Evolutionary conservation across 2,113 vertebrate species (phyloP).

Genomic region (Ammodytes marinus): DNA sequence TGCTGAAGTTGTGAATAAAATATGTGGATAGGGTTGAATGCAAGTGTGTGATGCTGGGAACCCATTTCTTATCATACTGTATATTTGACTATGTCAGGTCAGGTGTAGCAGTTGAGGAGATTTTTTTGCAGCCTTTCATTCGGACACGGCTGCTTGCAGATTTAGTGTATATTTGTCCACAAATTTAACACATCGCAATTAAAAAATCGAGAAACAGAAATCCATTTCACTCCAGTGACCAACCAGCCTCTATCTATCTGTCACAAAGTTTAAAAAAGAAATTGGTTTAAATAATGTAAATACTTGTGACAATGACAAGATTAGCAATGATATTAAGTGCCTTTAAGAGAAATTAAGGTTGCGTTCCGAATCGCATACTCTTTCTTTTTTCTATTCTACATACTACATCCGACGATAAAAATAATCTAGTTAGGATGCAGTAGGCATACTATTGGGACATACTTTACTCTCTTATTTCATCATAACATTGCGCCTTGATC

Average conservation of each 20-base stretch:
- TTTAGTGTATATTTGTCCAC: not conserved
- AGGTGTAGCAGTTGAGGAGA: not conserved
- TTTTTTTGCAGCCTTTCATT: not conserved
- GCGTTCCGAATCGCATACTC: no score
- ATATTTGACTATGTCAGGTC: conserved; percentile 8
- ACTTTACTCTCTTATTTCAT: no score
- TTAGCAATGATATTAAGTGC: not conserved
- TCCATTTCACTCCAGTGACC: no score
- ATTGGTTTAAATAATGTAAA: not conserved
- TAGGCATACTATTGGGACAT: no score
- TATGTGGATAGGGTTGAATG: not conserved
- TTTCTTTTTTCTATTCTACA: no score
- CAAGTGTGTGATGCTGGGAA: conserved; percentile 2
- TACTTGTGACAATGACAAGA: not conserved
- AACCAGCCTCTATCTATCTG: no score
- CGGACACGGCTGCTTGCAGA: not conserved
- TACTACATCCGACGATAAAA: no score
- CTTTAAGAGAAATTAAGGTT: not conserved
- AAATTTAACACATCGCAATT: no score
- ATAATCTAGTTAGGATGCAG: no score
- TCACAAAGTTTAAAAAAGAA: no score
- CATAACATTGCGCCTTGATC: no score
- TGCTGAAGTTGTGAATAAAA: conserved; percentile 24
- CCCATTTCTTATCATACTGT: conserved; percentile 18
- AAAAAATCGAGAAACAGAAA: no score